Percentiles rank a stretch among this genome's conserved stretches.
Evolutionary conservation across 2,797 vertebrate genomes (phyloP).

Genomic region (Silurus aristotelis): DNA sequence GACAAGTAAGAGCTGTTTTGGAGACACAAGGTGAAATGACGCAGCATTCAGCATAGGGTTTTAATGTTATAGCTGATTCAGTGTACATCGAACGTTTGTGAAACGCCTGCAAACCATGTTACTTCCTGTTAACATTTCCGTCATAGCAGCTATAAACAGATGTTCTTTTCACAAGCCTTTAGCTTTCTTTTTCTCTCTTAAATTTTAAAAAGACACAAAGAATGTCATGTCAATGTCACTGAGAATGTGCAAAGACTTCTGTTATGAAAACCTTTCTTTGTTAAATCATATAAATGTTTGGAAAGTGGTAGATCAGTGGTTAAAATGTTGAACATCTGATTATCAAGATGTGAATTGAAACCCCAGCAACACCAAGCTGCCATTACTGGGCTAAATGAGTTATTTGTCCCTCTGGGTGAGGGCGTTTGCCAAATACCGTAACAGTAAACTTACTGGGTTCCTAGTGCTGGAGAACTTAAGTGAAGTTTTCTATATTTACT

Average conservation of each 20-base stretch:
- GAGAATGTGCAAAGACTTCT: neutral
- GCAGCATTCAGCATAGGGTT: no score
- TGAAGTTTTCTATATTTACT: neutral
- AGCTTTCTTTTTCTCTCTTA: neutral
- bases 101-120: neutral
- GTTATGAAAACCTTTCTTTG: neutral
- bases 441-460: neutral
- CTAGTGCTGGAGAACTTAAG: neutral
- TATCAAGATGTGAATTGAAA: no score
- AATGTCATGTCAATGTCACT: no score
- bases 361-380: no score
- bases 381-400: no score
- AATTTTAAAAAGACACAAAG: neutral
- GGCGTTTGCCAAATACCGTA: no score
- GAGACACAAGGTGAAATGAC: no score
- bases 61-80: no score
- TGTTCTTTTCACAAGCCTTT: neutral
- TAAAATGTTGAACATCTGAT: no score
- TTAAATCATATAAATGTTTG: neutral
- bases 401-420: no score
- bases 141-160: neutral
- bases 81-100: neutral
- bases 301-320: no score
- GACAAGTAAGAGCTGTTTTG: no score
- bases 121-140: neutral